Percentiles rank a stretch among this genome's conserved stretches.
Evolutionary conservation across 1,140 invertebrate genomes (phyloP).

Genomic region (Hypothenemus hampei): DNA sequence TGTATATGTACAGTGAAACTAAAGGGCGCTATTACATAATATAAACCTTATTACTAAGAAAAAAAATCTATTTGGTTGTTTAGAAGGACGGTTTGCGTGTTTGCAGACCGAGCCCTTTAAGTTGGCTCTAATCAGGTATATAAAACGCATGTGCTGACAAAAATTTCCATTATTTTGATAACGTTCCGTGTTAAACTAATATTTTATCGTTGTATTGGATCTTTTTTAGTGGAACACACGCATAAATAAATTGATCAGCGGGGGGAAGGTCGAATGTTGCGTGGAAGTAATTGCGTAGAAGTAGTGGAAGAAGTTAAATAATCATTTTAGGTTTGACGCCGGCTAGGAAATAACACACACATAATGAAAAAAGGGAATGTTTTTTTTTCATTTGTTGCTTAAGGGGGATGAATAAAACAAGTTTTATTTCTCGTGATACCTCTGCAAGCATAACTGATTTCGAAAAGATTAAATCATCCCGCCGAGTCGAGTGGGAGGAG

Average conservation of each 20-base stretch:
- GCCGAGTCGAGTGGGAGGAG: too few species aligned
- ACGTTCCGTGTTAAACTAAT: conserved; percentile 19
- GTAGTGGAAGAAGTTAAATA: too few species aligned
- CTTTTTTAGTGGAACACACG: conserved; percentile 16
- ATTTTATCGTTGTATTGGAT: conserved; percentile 21
- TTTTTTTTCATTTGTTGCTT: too few species aligned
- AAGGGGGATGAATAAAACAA: too few species aligned
- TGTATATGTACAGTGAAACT: too few species aligned
- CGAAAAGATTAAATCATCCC: conserved; percentile 13
- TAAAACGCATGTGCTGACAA: conserved; percentile 23
- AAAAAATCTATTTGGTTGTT: conserved; percentile 15
- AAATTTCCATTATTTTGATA: conserved; percentile 23
- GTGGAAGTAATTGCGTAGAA: background rate
- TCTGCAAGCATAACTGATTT: conserved; percentile 14
- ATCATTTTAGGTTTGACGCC: too few species aligned
- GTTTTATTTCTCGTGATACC: too few species aligned
- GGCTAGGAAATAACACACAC: too few species aligned
- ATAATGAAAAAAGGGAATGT: too few species aligned
- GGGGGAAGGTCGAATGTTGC: background rate
- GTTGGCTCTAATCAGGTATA: background rate
- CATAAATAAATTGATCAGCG: conserved; percentile 9
- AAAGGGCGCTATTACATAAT: conserved; percentile 9
- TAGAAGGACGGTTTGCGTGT: conserved; percentile 15
- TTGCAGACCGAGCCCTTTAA: too few species aligned
- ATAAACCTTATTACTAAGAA: conserved; percentile 11